Evolutionary conservation across 1,140 invertebrate species (phyloP).

Genomic region (Babylonia areolata): DNA sequence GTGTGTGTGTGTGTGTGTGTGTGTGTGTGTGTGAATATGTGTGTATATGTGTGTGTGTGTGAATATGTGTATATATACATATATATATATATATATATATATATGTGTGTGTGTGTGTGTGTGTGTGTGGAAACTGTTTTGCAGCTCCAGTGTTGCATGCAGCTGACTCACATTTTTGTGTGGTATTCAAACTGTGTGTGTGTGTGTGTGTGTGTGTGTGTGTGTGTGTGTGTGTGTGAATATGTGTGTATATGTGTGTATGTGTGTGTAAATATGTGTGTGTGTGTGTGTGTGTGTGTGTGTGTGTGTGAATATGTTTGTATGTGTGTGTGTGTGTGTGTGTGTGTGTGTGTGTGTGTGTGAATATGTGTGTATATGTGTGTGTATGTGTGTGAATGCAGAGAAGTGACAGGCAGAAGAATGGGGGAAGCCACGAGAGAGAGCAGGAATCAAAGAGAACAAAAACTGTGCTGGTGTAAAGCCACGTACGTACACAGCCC

Average conservation of each 20-base stretch:
- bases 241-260: neutral
- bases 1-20: no score
- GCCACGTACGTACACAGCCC: neutral
- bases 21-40: no score
- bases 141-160: no score
- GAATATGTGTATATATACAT: no score
- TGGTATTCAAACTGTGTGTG: no score
- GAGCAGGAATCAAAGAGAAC: no score
- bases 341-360: neutral
- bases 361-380: neutral
- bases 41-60: no score
- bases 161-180: neutral
- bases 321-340: neutral
- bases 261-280: neutral
- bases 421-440: no score
- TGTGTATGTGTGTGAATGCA: neutral
- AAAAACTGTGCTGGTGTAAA: neutral
- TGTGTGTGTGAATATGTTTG: neutral
- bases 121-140: neutral
- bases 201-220: neutral
- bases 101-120: neutral
- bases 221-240: neutral
- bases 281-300: neutral
- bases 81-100: neutral
- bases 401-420: no score